Evolutionary conservation across 2,113 vertebrate genomes (phyloP).

Genomic region (Chionis minor): DNA sequence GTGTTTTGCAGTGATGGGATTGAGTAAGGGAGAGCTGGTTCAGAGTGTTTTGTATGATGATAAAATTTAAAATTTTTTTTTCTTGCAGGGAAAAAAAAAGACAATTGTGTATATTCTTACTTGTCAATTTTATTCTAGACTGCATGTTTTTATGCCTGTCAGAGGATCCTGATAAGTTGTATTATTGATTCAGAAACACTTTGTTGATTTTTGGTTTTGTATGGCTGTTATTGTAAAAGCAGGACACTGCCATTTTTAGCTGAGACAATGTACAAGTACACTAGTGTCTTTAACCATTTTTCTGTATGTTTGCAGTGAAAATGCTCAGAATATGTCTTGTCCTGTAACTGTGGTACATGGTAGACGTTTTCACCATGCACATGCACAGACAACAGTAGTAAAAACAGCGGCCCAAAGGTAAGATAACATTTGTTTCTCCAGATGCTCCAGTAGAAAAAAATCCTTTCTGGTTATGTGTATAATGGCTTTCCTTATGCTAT

Average conservation of each 20-base stretch:
- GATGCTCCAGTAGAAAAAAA: not conserved
- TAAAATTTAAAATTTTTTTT: not conserved
- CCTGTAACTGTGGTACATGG: conserved; percentile 86
- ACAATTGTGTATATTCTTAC: not conserved
- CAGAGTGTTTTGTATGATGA: not conserved
- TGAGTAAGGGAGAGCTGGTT: not conserved
- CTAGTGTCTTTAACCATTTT: not conserved
- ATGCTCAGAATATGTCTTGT: conserved; percentile 74
- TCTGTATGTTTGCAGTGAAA: conserved; percentile 77
- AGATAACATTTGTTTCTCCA: not conserved
- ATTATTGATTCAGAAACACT: not conserved
- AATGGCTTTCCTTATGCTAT: not conserved
- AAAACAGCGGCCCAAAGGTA: conserved; percentile 92
- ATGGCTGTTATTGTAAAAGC: not conserved
- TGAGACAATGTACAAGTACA: not conserved
- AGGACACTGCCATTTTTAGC: not conserved
- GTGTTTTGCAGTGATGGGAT: not conserved
- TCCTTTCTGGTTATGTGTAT: not conserved
- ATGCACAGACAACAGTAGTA: conserved; percentile 72
- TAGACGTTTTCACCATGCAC: conserved; percentile 88
- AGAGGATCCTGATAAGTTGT: not conserved
- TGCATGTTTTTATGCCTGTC: not conserved
- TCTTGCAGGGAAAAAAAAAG: not conserved
- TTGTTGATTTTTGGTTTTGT: not conserved
- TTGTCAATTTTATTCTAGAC: not conserved